Percentiles rank a stretch among this genome's conserved stretches.
These are phyloP conservation scores for Zaprionus inermis DNA, from an alignment of 1,140 invertebrate genomes.

Conservation along the genomic window DNA sequence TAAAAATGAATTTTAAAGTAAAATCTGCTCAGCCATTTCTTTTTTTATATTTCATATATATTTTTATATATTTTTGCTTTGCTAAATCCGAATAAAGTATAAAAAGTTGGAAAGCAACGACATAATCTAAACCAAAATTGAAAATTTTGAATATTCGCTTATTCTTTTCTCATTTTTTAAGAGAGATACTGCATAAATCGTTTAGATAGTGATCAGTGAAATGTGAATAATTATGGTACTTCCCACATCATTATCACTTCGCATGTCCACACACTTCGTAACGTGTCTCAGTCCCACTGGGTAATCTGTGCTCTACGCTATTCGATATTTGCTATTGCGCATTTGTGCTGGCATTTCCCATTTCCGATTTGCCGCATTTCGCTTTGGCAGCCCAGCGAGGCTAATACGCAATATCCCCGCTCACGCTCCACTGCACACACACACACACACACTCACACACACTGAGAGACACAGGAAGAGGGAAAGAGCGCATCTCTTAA, in stretches of 20 bases:
- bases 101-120: no score
- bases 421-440: constrained; percentile 54
- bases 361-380: constrained; percentile 47
- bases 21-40: no score
- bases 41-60: no score
- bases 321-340: constrained; percentile 52
- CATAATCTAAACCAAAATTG: no score
- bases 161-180: no score
- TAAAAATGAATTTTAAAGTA: no score
- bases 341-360: constrained; percentile 45
- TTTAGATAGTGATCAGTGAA: neutral
- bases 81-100: no score
- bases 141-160: no score
- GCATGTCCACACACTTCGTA: neutral
- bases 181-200: no score
- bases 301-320: neutral
- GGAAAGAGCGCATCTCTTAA: constrained; percentile 14
- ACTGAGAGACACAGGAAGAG: constrained; percentile 7
- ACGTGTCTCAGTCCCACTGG: neutral
- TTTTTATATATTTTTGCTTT: no score
- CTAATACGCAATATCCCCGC: constrained; percentile 63
- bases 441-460: neutral
- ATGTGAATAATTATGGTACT: no score
- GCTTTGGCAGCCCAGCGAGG: constrained; percentile 48
- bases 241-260: no score